These are phyloP conservation scores for Liasis olivaceus DNA, from an alignment of 2,797 vertebrate genomes.

Conservation along the genomic window DNA sequence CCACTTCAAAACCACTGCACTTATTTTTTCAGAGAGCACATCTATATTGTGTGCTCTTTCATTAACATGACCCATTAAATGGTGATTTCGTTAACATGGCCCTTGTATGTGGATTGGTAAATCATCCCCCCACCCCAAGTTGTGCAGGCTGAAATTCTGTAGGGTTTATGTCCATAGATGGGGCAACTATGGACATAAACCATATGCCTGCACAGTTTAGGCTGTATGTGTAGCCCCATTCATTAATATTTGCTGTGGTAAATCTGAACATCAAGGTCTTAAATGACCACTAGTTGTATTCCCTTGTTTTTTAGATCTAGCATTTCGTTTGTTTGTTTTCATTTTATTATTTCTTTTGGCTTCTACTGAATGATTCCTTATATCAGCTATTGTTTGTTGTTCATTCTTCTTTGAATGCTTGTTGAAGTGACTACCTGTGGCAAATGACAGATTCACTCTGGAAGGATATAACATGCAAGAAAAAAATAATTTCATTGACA, in stretches of 20 bases:
- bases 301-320: slow-evolving; percentile 37
- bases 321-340: slow-evolving; percentile 34
- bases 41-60: neutral
- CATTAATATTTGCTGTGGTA: neutral
- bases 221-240: neutral
- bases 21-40: neutral
- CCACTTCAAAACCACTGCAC: neutral
- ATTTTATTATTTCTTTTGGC: slow-evolving; percentile 35
- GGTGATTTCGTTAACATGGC: neutral
- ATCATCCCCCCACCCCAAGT: neutral
- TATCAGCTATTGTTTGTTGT: slow-evolving; percentile 14
- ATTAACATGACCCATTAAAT: neutral
- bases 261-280: neutral
- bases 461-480: neutral
- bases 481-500: neutral
- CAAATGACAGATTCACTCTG: neutral
- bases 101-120: neutral
- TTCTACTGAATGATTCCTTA: slow-evolving; percentile 29
- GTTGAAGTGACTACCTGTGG: slow-evolving; percentile 19
- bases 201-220: neutral
- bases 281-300: slow-evolving; percentile 9
- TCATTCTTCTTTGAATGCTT: neutral
- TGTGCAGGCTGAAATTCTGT: neutral
- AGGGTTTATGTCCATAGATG: neutral
- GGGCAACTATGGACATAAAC: neutral